phyloP scores from a whole-genome alignment of 2,888 invertebrate species.

The Teleogryllus oceanicus region DNA sequence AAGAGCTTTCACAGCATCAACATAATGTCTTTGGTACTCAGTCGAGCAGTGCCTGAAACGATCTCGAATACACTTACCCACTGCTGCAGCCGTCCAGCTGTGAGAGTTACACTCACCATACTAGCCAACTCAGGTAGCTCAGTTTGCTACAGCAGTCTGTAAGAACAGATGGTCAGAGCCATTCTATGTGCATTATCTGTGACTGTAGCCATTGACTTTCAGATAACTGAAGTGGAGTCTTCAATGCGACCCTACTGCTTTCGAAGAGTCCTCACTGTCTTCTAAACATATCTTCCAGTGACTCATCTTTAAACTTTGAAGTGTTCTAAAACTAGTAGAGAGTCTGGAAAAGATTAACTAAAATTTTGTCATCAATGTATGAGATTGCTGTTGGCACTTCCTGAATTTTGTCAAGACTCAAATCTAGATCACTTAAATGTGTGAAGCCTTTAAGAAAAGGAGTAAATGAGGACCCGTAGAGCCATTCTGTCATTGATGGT shows the following conservation, averaged over 20 bases:
- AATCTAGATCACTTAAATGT: conserved; percentile 51
- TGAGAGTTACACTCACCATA: conserved; percentile 46
- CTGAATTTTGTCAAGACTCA: conserved; percentile 51
- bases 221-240: conserved; percentile 47
- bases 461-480: conserved; percentile 51
- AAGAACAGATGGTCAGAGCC: conserved; percentile 47
- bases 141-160: conserved; percentile 43
- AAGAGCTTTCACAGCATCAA: conserved; percentile 45
- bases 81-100: conserved; percentile 44
- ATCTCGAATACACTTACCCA: conserved; percentile 48
- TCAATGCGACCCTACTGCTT: conserved; percentile 46
- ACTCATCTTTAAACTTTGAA: conserved; percentile 47
- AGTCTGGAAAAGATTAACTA: conserved; percentile 50
- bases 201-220: conserved; percentile 46
- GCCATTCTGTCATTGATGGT: conserved; percentile 50
- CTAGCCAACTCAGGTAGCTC: conserved; percentile 47
- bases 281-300: conserved; percentile 44
- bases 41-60: conserved; percentile 45
- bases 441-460: conserved; percentile 52
- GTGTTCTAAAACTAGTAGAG: conserved; percentile 48
- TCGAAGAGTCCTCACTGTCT: conserved; percentile 47
- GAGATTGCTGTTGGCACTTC: conserved; percentile 46
- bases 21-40: conserved; percentile 47
- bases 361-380: conserved; percentile 51
- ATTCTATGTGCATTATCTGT: conserved; percentile 45